Evolutionary conservation across 2,797 vertebrate species (phyloP), one percentile per base, ranked within the genome.

Genomic region (Bufotes viridis): DNA sequence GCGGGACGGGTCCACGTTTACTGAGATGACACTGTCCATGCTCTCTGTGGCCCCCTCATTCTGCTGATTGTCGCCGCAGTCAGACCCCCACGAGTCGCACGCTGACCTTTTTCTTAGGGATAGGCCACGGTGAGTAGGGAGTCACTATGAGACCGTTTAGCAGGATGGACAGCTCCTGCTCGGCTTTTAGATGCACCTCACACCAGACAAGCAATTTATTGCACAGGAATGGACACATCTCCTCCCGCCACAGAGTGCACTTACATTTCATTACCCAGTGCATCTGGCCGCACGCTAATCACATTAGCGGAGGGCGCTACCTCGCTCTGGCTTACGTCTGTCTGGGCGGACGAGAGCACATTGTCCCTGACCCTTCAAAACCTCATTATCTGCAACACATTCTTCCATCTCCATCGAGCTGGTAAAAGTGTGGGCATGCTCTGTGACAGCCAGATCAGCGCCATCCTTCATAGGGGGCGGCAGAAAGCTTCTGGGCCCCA

Each of bases 251-350:
- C 70, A 80, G 67, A 79, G 61, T 82, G 86, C 65, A 20, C 17
- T 65, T 67, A 83, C 81, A 87, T 87, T 87, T 87, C 53, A 87
- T 87, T 87, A 78, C 29, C 20, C 49, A 42, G 86, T 53, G 60
- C 72, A 83, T 87, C 70, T 82, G 70, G 49, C 70, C 29, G 58
- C n/a, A 29, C 24, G 4, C 24, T 67, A 87, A 87, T 82, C 49
- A 17, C 61, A 87, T 87, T 87, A 83, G 29, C 61, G 24, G 4
- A 2, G 49, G 18, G 17, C 65, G 53, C 81, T 26, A 10, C 53
- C 26, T 49, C 78, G 53, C 78, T 51, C 84, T 18, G 60, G 60
- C 74, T 53, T 85, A 78, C 26, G 72, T 85, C 61, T 24, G 13
- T 53, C 22, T 20, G 51, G 17, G 78, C 15, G 55, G 74, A 53